Evolutionary conservation across 2,113 vertebrate genomes (phyloP).

Genomic region (Capreolus pygargus): DNA sequence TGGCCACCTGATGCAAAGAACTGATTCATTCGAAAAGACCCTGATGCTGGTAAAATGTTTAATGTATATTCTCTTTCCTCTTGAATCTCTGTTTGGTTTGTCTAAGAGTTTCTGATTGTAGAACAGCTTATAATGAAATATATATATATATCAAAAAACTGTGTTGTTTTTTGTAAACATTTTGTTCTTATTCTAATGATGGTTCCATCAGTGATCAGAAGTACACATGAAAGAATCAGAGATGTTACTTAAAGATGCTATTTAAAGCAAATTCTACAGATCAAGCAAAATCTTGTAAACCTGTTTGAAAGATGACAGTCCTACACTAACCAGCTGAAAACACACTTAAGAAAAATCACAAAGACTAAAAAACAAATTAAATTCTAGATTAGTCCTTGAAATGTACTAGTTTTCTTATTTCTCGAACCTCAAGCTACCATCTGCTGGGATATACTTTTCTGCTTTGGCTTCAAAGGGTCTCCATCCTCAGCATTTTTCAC

Average conservation of each 20-base stretch:
- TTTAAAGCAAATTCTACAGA: slow-evolving; percentile 22
- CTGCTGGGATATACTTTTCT: neutral
- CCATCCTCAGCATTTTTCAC: slow-evolving; percentile 28
- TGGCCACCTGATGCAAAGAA: neutral
- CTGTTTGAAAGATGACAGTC: neutral
- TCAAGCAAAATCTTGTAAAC: neutral
- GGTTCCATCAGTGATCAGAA: neutral
- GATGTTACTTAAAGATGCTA: neutral
- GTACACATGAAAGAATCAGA: neutral
- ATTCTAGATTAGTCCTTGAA: neutral
- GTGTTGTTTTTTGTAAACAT: neutral
- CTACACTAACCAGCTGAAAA: neutral
- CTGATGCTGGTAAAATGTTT: neutral
- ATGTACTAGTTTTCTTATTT: slow-evolving; percentile 9
- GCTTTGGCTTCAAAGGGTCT: slow-evolving; percentile 34
- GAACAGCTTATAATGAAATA: neutral
- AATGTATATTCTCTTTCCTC: neutral
- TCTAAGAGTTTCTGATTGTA: neutral
- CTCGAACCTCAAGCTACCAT: slow-evolving; percentile 22
- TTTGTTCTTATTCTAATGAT: neutral
- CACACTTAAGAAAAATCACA: neutral
- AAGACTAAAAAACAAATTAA: neutral
- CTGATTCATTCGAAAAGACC: neutral
- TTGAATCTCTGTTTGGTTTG: neutral
- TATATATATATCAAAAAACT: neutral